Base-by-base conservation (phyloP, 2,113 vertebrate species). In the Telmatochromis brichardi region DNA sequence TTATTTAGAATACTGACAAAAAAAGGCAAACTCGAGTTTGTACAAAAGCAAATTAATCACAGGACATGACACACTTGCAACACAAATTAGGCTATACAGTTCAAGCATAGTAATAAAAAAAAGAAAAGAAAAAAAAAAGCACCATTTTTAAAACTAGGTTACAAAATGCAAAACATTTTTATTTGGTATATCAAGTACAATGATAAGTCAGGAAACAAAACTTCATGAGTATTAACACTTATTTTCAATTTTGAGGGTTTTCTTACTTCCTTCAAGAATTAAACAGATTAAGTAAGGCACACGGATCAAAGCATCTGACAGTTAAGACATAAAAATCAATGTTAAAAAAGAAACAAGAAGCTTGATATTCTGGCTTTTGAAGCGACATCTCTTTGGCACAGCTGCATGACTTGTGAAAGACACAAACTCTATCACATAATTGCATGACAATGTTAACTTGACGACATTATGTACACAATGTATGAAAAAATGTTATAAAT, bases 381-480 rank as follows among this genome's bases (percentile, higher is more conserved):
- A 90, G 92, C 88, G 82, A 91, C 89, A 96, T 94, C 95, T 97
- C 95, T 97, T 97, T 97, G 97, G 97, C 97, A 97, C 96, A 97
- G 95, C 95, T 96, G 94, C 96, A 96, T 97, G 97, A 90, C 65
- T 91, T 92, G 93, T 92, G 93, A 95, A 92, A 93, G 92, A 91
- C 87, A 96, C 92, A 88, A 78, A 78, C 84, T 92, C 92, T 79
- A 87, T 90, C 89, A 93, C 90, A 21, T 84, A 90, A 87, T 85
- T 23, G 91, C 86, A 97, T 96, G 97, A 98, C 96, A 97, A 98
- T 97, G 97, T 95, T 97, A 96, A 98, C 90, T 97, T 96, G 91
- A 95, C 94, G 96, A 97, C 97, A 97, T 96, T 99, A 99, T 99
- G 97, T 97, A 97, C 96, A 99, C 98, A 98, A 98, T 97, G 97